A percentile compares a stretch with the other conserved stretches of the same genome.
Evolutionary conservation across 2,888 invertebrate species (phyloP).

Genomic region (Xylota segnis): DNA sequence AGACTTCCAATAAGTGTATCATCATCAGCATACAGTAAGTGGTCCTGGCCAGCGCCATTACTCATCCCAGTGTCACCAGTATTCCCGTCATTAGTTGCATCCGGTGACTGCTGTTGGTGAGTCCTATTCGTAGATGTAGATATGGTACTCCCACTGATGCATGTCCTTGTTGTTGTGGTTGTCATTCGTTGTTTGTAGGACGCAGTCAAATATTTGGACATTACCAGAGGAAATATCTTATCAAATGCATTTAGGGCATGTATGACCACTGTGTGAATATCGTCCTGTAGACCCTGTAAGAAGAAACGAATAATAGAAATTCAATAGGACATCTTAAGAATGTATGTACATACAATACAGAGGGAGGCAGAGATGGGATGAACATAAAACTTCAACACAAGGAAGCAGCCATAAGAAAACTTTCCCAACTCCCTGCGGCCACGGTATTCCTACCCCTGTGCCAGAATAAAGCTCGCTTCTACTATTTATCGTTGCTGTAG

Average conservation of each 20-base stretch:
- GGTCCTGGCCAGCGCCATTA: slow-evolving; percentile 47
- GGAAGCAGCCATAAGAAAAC: slow-evolving; percentile 55
- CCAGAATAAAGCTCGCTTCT: slow-evolving; percentile 9
- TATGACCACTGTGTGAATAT: slow-evolving; percentile 85
- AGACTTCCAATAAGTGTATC: slow-evolving; percentile 83
- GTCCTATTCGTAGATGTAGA: background rate
- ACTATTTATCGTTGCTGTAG: slow-evolving; percentile 69
- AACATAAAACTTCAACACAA: slow-evolving; percentile 23
- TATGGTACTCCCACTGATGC: slow-evolving; percentile 23
- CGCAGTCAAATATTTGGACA: slow-evolving; percentile 83
- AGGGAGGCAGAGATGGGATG: slow-evolving; percentile 2
- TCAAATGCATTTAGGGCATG: slow-evolving; percentile 84
- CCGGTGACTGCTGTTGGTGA: slow-evolving; percentile 60
- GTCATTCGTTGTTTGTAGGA: slow-evolving; percentile 69
- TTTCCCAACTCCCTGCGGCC: slow-evolving; percentile 30
- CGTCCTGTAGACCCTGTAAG: slow-evolving; percentile 83
- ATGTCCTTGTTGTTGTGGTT: slow-evolving; percentile 17
- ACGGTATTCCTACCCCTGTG: background rate
- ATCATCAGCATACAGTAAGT: slow-evolving; percentile 80
- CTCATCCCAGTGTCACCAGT: slow-evolving; percentile 68
- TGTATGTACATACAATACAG: slow-evolving; percentile 28
- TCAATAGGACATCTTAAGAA: slow-evolving; percentile 72
- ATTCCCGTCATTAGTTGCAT: slow-evolving; percentile 64
- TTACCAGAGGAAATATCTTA: slow-evolving; percentile 84
- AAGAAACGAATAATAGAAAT: slow-evolving; percentile 46